phyloP scores from a whole-genome alignment of 2,888 invertebrate species.

The Himalopsyche kuldschensis region DNA sequence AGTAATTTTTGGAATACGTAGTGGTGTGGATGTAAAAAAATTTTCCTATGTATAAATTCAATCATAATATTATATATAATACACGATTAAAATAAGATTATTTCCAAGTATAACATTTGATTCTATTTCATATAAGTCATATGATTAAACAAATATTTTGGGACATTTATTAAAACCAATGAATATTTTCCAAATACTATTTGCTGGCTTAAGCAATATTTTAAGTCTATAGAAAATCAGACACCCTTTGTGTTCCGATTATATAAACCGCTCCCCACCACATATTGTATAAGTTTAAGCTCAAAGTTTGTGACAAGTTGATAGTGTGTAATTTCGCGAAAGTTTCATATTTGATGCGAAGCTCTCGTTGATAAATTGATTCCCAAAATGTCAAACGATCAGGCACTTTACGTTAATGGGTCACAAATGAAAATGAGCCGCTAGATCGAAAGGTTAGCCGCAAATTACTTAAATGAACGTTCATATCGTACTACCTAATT shows the following conservation, averaged over 20 bases:
- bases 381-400: slow-evolving; percentile 3
- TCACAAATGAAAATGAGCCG: background rate
- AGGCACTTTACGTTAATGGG: background rate
- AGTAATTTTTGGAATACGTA: too few species aligned
- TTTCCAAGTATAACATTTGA: too few species aligned
- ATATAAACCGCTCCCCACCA: background rate
- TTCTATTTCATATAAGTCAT: too few species aligned
- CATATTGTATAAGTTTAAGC: background rate
- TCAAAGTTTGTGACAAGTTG: background rate
- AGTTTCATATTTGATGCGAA: background rate
- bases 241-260: background rate
- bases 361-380: slow-evolving; percentile 1
- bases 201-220: too few species aligned
- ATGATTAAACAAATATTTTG: too few species aligned
- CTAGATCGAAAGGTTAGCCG: background rate
- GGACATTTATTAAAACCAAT: background rate
- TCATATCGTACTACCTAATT: too few species aligned
- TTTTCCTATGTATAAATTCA: too few species aligned
- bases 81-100: too few species aligned
- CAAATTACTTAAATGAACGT: background rate
- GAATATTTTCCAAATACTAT: background rate
- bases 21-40: too few species aligned
- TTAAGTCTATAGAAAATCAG: too few species aligned
- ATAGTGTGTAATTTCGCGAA: background rate
- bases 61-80: too few species aligned